Percentiles rank a stretch among this genome's conserved stretches.
phyloP scores from a whole-genome alignment of 1,140 invertebrate species.

The Temnothorax nylanderi region DNA sequence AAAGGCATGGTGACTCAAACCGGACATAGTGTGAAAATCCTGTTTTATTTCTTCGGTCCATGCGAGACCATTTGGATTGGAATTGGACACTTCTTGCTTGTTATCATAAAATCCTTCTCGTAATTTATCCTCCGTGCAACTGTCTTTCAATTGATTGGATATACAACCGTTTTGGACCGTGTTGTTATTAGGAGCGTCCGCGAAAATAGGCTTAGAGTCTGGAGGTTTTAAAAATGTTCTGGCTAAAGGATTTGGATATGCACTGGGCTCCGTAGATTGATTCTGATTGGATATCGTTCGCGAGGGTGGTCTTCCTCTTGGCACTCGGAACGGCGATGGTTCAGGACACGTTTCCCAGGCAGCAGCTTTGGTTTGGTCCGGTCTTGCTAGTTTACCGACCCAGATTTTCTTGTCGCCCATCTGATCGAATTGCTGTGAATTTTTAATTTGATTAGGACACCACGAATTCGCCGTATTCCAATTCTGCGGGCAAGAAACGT shows the following conservation, averaged over 20 bases:
- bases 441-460: slow-evolving; percentile 57
- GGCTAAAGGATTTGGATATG: slow-evolving; percentile 75
- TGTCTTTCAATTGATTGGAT: slow-evolving; percentile 59
- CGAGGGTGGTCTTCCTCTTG: slow-evolving; percentile 89
- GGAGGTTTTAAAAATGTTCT: slow-evolving; percentile 83
- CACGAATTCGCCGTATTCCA: slow-evolving; percentile 74
- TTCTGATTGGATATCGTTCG: slow-evolving; percentile 83
- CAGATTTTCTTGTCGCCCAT: slow-evolving; percentile 66
- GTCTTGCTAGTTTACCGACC: slow-evolving; percentile 68
- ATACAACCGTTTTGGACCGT: slow-evolving; percentile 59
- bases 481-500: slow-evolving; percentile 60
- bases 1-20: slow-evolving; percentile 77
- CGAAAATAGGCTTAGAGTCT: slow-evolving; percentile 78
- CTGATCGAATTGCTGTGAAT: slow-evolving; percentile 59
- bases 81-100: slow-evolving; percentile 67
- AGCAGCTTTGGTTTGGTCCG: slow-evolving; percentile 70
- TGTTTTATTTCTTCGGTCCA: slow-evolving; percentile 83
- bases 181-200: slow-evolving; percentile 65
- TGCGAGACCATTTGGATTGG: slow-evolving; percentile 72
- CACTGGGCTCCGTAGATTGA: slow-evolving; percentile 68
- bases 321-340: slow-evolving; percentile 88
- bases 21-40: slow-evolving; percentile 80
- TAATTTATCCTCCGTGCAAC: slow-evolving; percentile 76
- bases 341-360: slow-evolving; percentile 80
- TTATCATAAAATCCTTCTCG: slow-evolving; percentile 76